Percentiles rank a stretch among this genome's conserved stretches.
Conservation (phyloP, 2,797 vertebrate species). For the Pseudopleuronectes americanus region DNA sequence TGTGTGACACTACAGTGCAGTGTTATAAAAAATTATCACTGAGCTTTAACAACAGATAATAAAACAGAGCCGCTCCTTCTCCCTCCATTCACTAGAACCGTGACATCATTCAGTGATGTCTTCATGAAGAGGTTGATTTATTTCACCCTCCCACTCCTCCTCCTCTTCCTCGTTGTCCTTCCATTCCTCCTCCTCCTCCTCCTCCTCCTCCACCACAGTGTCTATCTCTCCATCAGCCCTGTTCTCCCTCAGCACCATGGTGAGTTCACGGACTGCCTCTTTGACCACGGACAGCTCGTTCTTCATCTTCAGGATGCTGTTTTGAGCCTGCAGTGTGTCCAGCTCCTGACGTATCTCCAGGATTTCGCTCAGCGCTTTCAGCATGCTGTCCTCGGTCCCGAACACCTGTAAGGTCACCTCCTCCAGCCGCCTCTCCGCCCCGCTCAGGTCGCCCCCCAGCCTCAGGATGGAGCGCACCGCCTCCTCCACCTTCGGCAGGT, state of each 20-base stretch:
- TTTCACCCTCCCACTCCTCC: slow-evolving; percentile 54
- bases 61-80: not conserved
- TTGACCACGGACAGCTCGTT: slow-evolving; percentile 80
- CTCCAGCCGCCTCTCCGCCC: slow-evolving; percentile 85
- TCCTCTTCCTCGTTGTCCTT: slow-evolving; percentile 47
- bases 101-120: slow-evolving; percentile 59
- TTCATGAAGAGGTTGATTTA: slow-evolving; percentile 5
- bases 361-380: slow-evolving; percentile 86
- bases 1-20: slow-evolving; percentile 18
- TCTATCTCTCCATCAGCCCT: slow-evolving; percentile 9
- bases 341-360: slow-evolving; percentile 83
- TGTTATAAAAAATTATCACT: slow-evolving; percentile 17
- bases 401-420: slow-evolving; percentile 87
- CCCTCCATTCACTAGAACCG: not conserved
- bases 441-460: slow-evolving; percentile 85
- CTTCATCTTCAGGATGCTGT: slow-evolving; percentile 82
- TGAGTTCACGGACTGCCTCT: slow-evolving; percentile 77
- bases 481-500: slow-evolving; percentile 89
- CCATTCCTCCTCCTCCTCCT: slow-evolving; percentile 44
- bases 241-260: slow-evolving; percentile 61
- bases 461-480: slow-evolving; percentile 89
- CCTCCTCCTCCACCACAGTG: slow-evolving; percentile 26
- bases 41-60: not conserved
- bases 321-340: slow-evolving; percentile 83
- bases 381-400: slow-evolving; percentile 87